A percentile compares a stretch with the other conserved stretches of the same genome.
Evolutionary conservation across 2,113 vertebrate species (phyloP).

Genomic region (Albula glossodonta): DNA sequence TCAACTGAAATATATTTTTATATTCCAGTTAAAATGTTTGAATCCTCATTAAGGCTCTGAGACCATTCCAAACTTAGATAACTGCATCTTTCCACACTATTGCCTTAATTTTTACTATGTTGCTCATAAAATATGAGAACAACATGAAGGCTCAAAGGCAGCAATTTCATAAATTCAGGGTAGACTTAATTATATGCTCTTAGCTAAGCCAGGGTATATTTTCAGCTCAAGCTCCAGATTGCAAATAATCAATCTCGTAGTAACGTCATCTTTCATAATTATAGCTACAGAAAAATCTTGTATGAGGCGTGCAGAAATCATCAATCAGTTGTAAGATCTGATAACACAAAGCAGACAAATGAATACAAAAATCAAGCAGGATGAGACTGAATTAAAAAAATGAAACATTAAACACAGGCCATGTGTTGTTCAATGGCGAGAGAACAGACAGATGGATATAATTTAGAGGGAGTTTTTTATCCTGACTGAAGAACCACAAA

Average conservation of each 20-base stretch:
- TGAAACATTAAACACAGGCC: background rate
- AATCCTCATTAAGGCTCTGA: background rate
- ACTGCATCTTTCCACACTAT: background rate
- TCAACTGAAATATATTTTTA: background rate
- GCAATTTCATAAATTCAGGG: background rate
- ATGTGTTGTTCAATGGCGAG: conserved; percentile 37
- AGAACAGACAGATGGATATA: conserved; percentile 52
- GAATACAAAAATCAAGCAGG: background rate
- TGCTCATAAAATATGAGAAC: background rate
- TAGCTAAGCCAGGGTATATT: background rate
- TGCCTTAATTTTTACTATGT: background rate
- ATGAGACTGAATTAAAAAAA: background rate
- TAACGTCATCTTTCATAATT: background rate
- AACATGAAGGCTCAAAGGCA: background rate
- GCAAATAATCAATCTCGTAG: background rate
- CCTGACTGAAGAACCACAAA: conserved; percentile 47
- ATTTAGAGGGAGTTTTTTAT: conserved; percentile 51
- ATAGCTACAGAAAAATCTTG: background rate
- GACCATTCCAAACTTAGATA: background rate
- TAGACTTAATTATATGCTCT: background rate
- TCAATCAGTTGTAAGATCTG: background rate
- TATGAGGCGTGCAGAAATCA: background rate
- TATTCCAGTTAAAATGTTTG: background rate
- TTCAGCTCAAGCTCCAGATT: background rate
- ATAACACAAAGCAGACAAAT: background rate